These are phyloP conservation scores for Ctenochaetus hawaiiensis DNA, from an alignment of 2,797 vertebrate genomes.

Conservation along the genomic window DNA sequence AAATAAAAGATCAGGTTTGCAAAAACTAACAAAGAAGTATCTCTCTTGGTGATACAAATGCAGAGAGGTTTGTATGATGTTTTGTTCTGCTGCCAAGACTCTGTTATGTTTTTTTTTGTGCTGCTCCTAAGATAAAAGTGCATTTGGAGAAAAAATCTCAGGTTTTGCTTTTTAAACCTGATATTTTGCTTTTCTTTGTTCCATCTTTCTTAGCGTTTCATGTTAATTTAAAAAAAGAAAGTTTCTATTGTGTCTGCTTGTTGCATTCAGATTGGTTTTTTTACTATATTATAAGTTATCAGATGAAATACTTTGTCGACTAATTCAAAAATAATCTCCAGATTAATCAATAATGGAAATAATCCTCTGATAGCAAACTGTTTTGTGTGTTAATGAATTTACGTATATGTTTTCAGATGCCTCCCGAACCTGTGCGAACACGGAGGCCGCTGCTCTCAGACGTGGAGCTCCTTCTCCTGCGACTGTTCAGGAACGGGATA, in stretches of 20 bases:
- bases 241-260: too few species aligned
- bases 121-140: conserved; percentile 18
- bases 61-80: conserved; percentile 27
- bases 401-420: conserved; percentile 83
- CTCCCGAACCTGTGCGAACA: conserved; percentile 97
- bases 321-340: too few species aligned
- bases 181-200: not conserved
- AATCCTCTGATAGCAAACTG: not conserved
- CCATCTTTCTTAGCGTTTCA: conserved; percentile 3
- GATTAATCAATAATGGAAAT: not conserved
- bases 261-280: too few species aligned
- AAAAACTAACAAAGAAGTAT: conserved; percentile 37
- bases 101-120: not conserved
- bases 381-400: not conserved
- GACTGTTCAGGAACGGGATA: conserved; percentile 93
- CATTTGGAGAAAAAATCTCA: conserved; percentile 11
- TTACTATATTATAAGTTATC: too few species aligned
- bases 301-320: too few species aligned
- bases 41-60: conserved; percentile 1
- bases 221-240: not conserved
- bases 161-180: conserved; percentile 1
- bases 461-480: conserved; percentile 93
- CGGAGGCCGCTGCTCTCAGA: conserved; percentile 92
- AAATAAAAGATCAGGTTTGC: conserved; percentile 64
- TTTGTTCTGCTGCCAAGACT: conserved; percentile 26